Evolutionary conservation across 2,797 vertebrate species (phyloP).

Genomic region (Staurois parvus): DNA sequence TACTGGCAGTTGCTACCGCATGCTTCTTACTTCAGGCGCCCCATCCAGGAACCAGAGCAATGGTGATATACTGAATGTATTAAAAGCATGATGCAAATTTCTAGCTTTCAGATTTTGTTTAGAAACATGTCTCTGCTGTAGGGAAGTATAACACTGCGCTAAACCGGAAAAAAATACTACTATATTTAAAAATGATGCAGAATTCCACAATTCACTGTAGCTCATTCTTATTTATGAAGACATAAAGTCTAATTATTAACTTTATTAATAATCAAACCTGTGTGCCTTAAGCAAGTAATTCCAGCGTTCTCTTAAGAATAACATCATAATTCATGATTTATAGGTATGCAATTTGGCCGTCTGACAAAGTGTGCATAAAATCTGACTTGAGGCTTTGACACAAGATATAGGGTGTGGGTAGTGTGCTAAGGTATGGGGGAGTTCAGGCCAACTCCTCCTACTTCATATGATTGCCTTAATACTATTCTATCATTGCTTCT

Average conservation of each 20-base stretch:
- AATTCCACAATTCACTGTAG: neutral
- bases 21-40: too few species aligned
- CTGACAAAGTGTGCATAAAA: conserved; percentile 39
- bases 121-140: neutral
- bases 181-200: neutral
- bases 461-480: conserved; percentile 3
- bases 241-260: conserved; percentile 37
- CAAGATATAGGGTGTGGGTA: conserved; percentile 27
- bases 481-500: conserved; percentile 2
- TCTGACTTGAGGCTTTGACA: conserved; percentile 25
- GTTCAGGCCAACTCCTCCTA: conserved; percentile 18
- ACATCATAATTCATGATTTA: conserved; percentile 45
- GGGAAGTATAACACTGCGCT: neutral
- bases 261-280: conserved; percentile 38
- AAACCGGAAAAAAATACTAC: neutral
- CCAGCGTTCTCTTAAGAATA: conserved; percentile 23
- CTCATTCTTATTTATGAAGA: conserved; percentile 23
- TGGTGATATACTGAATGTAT: too few species aligned
- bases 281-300: conserved; percentile 31
- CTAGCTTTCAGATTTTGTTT: neutral
- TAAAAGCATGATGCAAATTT: neutral
- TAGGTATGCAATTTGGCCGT: conserved; percentile 30
- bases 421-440: conserved; percentile 13
- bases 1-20: too few species aligned
- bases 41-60: too few species aligned